phyloP scores from a whole-genome alignment of 2,113 vertebrate genomes.

The Myodes glareolus region DNA sequence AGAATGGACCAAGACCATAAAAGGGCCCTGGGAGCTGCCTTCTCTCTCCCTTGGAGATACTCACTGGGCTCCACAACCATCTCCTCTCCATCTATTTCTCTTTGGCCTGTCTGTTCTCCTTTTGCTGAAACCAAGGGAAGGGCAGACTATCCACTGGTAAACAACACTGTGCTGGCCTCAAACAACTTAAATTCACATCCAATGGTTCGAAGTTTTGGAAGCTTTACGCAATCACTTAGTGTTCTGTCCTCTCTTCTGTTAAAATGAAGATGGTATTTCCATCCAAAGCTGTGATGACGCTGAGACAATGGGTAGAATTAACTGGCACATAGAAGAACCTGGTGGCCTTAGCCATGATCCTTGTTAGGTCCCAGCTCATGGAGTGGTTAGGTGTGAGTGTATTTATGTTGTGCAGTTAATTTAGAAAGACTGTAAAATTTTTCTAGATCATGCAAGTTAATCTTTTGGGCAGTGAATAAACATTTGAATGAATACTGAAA shows the following conservation, averaged over 20 bases:
- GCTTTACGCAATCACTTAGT: not conserved
- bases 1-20: not conserved
- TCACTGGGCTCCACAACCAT: not conserved
- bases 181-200: not conserved
- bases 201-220: not conserved
- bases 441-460: constrained; percentile 20
- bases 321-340: not conserved
- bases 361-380: not conserved
- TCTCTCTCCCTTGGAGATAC: not conserved
- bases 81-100: not conserved
- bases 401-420: not conserved
- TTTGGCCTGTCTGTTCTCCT: not conserved
- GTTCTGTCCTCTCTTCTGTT: not conserved
- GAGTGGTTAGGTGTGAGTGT: not conserved
- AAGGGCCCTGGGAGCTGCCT: not conserved
- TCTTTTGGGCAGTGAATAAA: not conserved
- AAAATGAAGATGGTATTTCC: not conserved
- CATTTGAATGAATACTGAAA: constrained; percentile 24
- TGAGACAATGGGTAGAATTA: not conserved
- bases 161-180: not conserved
- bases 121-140: not conserved
- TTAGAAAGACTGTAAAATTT: constrained; percentile 18
- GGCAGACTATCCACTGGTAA: not conserved
- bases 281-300: not conserved
- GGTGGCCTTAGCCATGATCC: not conserved